Evolutionary conservation across 2,113 vertebrate species (phyloP), one percentile per base, ranked within the genome.

Genomic region (Gracilinanus agilis): DNA sequence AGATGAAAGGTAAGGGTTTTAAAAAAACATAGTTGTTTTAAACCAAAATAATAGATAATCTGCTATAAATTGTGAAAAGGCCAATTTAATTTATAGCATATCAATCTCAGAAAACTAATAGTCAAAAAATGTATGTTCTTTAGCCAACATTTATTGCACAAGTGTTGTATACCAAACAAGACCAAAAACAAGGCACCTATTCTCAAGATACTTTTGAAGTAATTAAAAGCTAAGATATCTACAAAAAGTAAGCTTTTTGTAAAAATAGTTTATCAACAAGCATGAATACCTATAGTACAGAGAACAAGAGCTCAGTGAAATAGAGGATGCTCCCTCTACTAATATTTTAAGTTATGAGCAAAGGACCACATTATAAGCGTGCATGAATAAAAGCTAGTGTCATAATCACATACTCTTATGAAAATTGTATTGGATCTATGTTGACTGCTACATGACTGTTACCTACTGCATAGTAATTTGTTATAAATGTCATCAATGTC

Each of bases 21-120:
- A 3, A 49, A 49, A 58, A 49, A 89, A 27, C 44, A 61, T 61
- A 75, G 54, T 53, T 95, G 90, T 88, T 96, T 96, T 67, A 95
- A 97, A 95, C 25, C 90, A 92, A 89, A 94, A 90, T 23, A 54
- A 49, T 88, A 88, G 88, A 25, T 19, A 93, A 90, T 91, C 27
- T 88, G 90, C 54, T 91, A 49, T 89, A 94, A 95, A 94, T 44
- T 92, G 54, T 61, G 88, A 90, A 53, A 27, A 94, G 93, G 93
- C 95, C 56, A 83, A 21, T 95, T 94, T 89, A 88, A 92, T 61
- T 83, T 92, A 34, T 54, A 29, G 21, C 55, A 93, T 90, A 12
- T 88, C 91, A 95, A 97, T 90, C 27, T 34, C 91, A 94, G 88
- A 96, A 44, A 93, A 34, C 53, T 53, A 88, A 95, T 90, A 91